Base-by-base conservation (phyloP, 2,113 vertebrate species). In the Daphoenositta chrysoptera region DNA sequence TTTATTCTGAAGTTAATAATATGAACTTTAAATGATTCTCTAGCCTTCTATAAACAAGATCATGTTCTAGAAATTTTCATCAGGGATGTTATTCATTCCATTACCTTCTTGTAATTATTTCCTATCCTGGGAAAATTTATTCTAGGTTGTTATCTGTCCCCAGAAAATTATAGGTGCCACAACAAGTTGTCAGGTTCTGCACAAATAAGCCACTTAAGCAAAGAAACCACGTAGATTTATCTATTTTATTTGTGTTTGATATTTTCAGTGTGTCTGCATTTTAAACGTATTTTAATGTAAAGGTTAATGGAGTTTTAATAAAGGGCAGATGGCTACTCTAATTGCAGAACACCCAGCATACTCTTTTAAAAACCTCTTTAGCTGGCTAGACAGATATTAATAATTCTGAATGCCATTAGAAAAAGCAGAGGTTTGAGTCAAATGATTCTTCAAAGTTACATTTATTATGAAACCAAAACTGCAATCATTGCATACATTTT, bases 281-380 rank as follows among this genome's bases (percentile, higher is more conserved):
- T 96, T 97, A 97, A 98, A 95, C 84, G 88, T 76, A 78, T 97
- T 97, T 98, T 98, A 96, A 97, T 97, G 95, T 88, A 94, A 97
- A 98, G 97, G 97, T 97, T 97, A 97, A 97, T 93, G 91, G 79
- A 91, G 95, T 96, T 90, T 97, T 97, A 96, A 97, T 96, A 97
- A 97, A 98, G 97, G 96, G 96, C 96, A 93, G 96, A 95, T 77
- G 95, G 93, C 95, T 76, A 94, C 96, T 96, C 78, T 96, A 94
- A 94, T 94, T 91, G 93, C 77, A 91, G 95, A 95, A 96, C 94
- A 97, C 83, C 91, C 95, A 27, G 90, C 71, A 65, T 76, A 97
- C 97, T 97, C 97, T 98, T 96, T 98, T 97, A 97, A 98, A 97
- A 97, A 97, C 97, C 97, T 98, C 97, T 97, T 98, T 97, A 97